These are phyloP conservation scores for Rhyacophila evoluta DNA, from an alignment of 2,888 invertebrate genomes.

Conservation along the genomic window DNA sequence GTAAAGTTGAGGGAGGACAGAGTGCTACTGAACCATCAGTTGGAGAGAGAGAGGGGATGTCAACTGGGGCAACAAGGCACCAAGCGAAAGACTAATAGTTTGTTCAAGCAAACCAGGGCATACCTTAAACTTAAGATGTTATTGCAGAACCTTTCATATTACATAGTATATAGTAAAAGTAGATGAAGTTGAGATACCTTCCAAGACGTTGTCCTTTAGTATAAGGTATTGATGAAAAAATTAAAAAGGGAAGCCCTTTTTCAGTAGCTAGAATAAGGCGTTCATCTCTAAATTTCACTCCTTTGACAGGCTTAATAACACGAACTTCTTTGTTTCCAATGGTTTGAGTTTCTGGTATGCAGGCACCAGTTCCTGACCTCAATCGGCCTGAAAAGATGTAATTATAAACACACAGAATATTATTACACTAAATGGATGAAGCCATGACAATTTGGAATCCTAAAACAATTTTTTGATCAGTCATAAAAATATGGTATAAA, in stretches of 20 bases:
- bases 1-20: too few species aligned
- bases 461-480: too few species aligned
- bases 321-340: slow-evolving; percentile 70
- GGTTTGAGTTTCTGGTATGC: slow-evolving; percentile 71
- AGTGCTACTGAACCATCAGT: too few species aligned
- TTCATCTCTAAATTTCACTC: slow-evolving; percentile 81
- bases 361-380: slow-evolving; percentile 66
- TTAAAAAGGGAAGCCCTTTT: slow-evolving; percentile 83
- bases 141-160: neutral
- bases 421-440: too few species aligned
- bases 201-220: slow-evolving; percentile 75
- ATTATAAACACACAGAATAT: too few species aligned
- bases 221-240: slow-evolving; percentile 91
- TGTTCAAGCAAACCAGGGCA: too few species aligned
- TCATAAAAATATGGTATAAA: too few species aligned
- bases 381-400: slow-evolving; percentile 62
- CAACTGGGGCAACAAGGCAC: too few species aligned
- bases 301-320: slow-evolving; percentile 72
- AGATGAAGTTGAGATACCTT: slow-evolving; percentile 63
- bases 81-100: too few species aligned
- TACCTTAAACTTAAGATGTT: too few species aligned
- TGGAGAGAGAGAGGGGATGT: too few species aligned
- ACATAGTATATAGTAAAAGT: neutral
- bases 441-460: too few species aligned
- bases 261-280: slow-evolving; percentile 85